These are phyloP conservation scores for Melinopterus prodromus DNA, from an alignment of 2,888 invertebrate species.

Conservation along the genomic window DNA sequence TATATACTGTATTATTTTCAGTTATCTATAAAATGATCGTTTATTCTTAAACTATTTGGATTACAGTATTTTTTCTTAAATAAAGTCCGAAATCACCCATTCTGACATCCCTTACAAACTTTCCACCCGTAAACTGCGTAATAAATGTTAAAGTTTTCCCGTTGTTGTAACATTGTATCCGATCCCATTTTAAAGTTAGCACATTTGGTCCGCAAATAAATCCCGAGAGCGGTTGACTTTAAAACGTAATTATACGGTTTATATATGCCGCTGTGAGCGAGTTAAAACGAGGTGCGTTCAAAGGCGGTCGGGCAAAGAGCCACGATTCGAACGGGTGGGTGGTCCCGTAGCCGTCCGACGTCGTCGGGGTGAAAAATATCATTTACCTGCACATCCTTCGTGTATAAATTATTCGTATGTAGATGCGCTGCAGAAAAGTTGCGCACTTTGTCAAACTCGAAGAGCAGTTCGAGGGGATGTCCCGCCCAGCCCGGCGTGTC, in stretches of 20 bases:
- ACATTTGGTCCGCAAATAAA: constrained; percentile 19
- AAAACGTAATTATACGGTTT: constrained; percentile 16
- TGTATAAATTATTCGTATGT: constrained; percentile 80
- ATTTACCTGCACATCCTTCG: constrained; percentile 76
- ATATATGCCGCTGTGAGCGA: constrained; percentile 11
- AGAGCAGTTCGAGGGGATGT: constrained; percentile 75
- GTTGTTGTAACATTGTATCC: background rate
- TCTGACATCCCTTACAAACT: background rate
- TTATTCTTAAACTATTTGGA: too few species aligned
- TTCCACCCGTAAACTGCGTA: background rate
- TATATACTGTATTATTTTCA: too few species aligned
- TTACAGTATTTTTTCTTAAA: too few species aligned
- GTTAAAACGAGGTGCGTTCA: constrained; percentile 12
- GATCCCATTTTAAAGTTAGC: constrained; percentile 17
- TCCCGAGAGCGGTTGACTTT: constrained; percentile 18
- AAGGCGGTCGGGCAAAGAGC: constrained; percentile 4
- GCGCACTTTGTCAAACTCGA: constrained; percentile 79
- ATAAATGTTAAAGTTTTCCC: background rate
- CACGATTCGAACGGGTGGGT: constrained; percentile 14
- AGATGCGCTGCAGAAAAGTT: constrained; percentile 80
- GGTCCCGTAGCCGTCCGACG: constrained; percentile 8
- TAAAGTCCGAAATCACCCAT: too few species aligned
- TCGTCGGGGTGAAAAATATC: constrained; percentile 11
- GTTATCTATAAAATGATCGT: too few species aligned
- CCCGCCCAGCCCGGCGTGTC: constrained; percentile 70